Evolutionary conservation across 2,113 vertebrate species (phyloP).

Genomic region (Diphyllodes magnificus): DNA sequence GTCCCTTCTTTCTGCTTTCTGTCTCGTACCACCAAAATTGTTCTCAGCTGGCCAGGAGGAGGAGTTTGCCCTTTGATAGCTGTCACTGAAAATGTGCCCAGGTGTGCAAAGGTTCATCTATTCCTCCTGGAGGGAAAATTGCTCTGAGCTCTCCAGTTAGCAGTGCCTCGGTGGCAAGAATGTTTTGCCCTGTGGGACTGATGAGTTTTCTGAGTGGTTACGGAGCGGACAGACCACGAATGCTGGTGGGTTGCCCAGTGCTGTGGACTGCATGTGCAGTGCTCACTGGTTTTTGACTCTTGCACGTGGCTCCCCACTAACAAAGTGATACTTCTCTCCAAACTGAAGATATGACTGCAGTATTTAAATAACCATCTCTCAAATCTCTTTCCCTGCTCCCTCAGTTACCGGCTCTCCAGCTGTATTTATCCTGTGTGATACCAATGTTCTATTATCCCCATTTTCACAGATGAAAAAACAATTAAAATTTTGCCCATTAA

Average conservation of each 20-base stretch:
- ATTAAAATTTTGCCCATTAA: background rate
- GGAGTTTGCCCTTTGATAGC: background rate
- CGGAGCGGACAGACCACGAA: background rate
- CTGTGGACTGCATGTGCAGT: background rate
- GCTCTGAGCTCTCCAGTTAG: background rate
- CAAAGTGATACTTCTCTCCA: background rate
- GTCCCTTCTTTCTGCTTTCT: background rate
- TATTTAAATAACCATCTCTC: background rate
- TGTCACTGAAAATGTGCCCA: background rate
- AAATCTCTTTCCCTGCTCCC: background rate
- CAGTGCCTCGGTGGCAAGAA: background rate
- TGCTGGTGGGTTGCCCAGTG: background rate
- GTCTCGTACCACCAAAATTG: background rate
- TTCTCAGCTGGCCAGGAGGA: background rate
- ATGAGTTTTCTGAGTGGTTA: rapidly evolving
- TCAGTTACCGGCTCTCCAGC: background rate
- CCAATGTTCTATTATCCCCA: background rate
- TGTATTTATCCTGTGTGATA: background rate
- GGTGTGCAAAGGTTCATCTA: background rate
- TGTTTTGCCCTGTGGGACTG: background rate
- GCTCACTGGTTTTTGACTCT: background rate
- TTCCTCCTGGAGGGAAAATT: background rate
- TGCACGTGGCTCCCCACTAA: background rate
- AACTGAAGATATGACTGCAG: background rate
- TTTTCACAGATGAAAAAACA: background rate